A percentile compares a stretch with the other conserved stretches of the same genome.
Conservation (phyloP, 1,140 invertebrate genomes). For the Prorops nasuta region DNA sequence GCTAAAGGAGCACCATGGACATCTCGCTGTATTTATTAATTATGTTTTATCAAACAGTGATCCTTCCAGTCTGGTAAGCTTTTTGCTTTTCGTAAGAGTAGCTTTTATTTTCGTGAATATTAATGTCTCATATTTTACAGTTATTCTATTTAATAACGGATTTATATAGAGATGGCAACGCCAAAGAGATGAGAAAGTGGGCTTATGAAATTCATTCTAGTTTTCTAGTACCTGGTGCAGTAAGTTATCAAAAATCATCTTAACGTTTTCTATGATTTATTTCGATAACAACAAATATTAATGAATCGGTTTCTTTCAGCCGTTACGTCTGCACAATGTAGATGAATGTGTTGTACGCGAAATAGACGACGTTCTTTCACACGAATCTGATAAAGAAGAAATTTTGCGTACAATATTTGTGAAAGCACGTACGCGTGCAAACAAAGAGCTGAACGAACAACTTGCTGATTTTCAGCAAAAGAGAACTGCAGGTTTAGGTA, state of each 20-base stretch:
- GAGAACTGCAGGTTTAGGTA: conserved; percentile 83
- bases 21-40: conserved; percentile 86
- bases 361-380: conserved; percentile 80
- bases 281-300: conserved; percentile 8
- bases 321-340: conserved; percentile 77
- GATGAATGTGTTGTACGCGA: conserved; percentile 85
- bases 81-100: background rate
- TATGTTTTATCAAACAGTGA: conserved; percentile 84
- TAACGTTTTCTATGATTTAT: conserved; percentile 4
- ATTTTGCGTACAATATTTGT: conserved; percentile 82
- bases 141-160: conserved; percentile 88
- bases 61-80: conserved; percentile 72
- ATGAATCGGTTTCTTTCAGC: too few species aligned
- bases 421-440: conserved; percentile 80
- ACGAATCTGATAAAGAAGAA: conserved; percentile 85
- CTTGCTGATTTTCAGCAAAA: conserved; percentile 89
- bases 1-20: conserved; percentile 73
- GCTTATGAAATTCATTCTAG: conserved; percentile 97
- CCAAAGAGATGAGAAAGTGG: conserved; percentile 92
- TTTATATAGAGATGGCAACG: conserved; percentile 78
- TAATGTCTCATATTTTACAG: conserved; percentile 55
- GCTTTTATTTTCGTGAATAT: background rate
- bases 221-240: conserved; percentile 88
- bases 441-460: conserved; percentile 83
- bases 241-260: conserved; percentile 42